These are phyloP conservation scores for Andrena flavipes DNA, from an alignment of 2,888 invertebrate genomes.

Conservation along the genomic window DNA sequence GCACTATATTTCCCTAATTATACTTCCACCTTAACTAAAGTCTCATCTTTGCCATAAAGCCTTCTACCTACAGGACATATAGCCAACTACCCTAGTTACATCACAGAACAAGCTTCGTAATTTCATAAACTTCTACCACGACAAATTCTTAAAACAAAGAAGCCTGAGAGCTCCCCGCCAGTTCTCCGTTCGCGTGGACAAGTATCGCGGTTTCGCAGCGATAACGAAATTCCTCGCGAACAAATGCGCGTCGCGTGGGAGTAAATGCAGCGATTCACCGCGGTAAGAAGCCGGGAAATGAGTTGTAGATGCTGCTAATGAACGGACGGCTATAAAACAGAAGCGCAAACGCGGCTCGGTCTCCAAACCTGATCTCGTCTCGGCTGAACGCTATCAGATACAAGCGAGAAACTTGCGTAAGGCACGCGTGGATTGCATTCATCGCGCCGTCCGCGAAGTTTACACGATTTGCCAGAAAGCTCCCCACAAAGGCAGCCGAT, in stretches of 20 bases:
- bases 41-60: no score
- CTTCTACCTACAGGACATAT: no score
- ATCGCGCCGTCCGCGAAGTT: slow-evolving; percentile 19
- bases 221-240: background rate
- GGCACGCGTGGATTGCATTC: slow-evolving; percentile 39
- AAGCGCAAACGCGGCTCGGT: slow-evolving; percentile 43
- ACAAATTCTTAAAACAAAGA: no score
- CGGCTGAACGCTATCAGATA: slow-evolving; percentile 46
- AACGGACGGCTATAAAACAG: slow-evolving; percentile 53
- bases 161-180: background rate
- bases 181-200: background rate
- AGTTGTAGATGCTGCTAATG: slow-evolving; percentile 53
- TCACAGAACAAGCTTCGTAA: no score
- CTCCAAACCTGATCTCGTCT: slow-evolving; percentile 39
- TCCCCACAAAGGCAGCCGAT: background rate
- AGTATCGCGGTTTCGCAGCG: background rate
- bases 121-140: background rate
- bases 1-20: no score
- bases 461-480: slow-evolving; percentile 18
- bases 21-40: no score
- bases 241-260: background rate
- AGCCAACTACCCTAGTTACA: no score
- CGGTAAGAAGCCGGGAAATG: slow-evolving; percentile 43
- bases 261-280: slow-evolving; percentile 8
- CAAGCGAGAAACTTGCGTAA: slow-evolving; percentile 33